Base-by-base conservation (phyloP, 2,797 vertebrate genomes). In the Pseudopleuronectes americanus region DNA sequence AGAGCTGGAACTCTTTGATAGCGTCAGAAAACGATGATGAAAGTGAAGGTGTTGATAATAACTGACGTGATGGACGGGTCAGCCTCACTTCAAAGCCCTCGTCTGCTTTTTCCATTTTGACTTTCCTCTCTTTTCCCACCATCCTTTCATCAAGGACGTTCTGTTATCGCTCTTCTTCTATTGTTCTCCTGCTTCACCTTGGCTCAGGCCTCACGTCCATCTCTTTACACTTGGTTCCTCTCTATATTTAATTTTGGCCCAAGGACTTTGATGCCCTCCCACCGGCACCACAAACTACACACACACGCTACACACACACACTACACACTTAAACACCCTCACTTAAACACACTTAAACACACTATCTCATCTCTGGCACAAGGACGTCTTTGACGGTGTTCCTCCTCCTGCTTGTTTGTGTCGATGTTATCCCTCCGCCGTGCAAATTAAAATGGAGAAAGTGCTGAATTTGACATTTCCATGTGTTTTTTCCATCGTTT, bases 71-170 rank as follows among this genome's bases (percentile, higher is more conserved):
- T 8, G 43, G 61, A 77, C 60, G 17, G 58, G 73, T 57, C 69
- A 3, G 31, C n/a, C 23, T 52, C 51, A 71, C 78, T 84, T 85
- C 72, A 85, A 77, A 81, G 75, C 51, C 80, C 17, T 13, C 4
- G 23, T 36, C 12, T 21, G 16, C 12, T 3, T 31, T 36, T 12
- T 12, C 36, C 36, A 13, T 38, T 38, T 38, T 0, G 12, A 31
- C 28, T 31, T 36, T 45, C n/a, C 22, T 28, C 10, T 64, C 2
- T 17, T 1, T 1, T 1, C 9, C 48, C 38, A 7, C 26, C 43
- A 26, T 41, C 23, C 45, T 75, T 76, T 77, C 56, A 82, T 86
- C 67, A 68, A 53, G 22, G 57, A 28, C 28, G 47, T 58, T 38
- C 36, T 13, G 36, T 13, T 38, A 38, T 38, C 36, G 36, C 36